phyloP scores from a whole-genome alignment of 1,140 invertebrate genomes.

The Parapsyche elsis region DNA sequence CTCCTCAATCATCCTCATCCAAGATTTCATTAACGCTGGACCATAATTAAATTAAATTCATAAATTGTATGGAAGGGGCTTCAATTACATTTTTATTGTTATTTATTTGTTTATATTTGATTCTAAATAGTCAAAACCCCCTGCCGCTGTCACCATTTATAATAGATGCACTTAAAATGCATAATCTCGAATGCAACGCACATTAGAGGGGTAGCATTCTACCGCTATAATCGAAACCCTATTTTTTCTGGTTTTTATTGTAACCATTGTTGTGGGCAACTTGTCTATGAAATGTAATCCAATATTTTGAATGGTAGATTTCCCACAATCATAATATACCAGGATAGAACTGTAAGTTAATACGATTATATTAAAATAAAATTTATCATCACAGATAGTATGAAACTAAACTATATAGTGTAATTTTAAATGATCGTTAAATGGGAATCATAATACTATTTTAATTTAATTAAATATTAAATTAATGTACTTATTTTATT shows the following conservation, averaged over 20 bases:
- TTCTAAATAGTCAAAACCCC: conserved; percentile 22
- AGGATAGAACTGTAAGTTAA: too few species aligned
- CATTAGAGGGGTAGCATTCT: neutral
- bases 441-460: too few species aligned
- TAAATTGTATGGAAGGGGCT: conserved; percentile 10
- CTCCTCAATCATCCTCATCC: neutral
- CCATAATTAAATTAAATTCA: neutral
- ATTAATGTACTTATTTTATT: too few species aligned
- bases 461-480: too few species aligned
- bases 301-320: conserved; percentile 42
- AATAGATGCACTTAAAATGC: conserved; percentile 21
- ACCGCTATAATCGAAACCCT: neutral
- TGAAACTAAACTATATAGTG: too few species aligned
- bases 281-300: conserved; percentile 41
- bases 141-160: neutral
- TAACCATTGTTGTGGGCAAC: conserved; percentile 30
- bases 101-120: conserved; percentile 46
- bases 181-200: neutral
- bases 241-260: conserved; percentile 28
- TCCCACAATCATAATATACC: conserved; percentile 35
- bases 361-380: too few species aligned
- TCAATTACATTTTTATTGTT: conserved; percentile 40
- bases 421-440: too few species aligned
- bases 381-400: too few species aligned
- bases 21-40: too few species aligned